Evolutionary conservation across 2,888 invertebrate genomes (phyloP).

Genomic region (Eupithecia pulchellata): DNA sequence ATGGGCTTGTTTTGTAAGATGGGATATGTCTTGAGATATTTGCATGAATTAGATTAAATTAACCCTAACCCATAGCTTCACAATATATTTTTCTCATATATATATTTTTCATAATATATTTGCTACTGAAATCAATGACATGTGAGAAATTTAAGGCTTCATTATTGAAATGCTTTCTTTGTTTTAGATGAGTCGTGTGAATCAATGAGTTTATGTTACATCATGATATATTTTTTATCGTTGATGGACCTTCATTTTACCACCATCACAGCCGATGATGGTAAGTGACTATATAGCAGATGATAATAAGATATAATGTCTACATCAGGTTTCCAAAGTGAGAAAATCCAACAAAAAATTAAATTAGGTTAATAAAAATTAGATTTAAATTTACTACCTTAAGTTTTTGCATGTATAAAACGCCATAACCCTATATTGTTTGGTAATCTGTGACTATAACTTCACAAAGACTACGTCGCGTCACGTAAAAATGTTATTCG

Average conservation of each 20-base stretch:
- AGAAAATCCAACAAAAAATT: not conserved
- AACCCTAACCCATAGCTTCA: not conserved
- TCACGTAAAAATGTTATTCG: not conserved
- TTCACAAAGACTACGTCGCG: not conserved
- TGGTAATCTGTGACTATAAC: not conserved
- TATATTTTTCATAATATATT: no score
- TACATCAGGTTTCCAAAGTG: not conserved
- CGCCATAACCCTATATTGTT: not conserved
- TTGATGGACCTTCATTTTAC: not conserved
- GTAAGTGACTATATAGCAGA: not conserved
- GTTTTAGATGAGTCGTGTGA: not conserved
- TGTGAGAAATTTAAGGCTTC: not conserved
- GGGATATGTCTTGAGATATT: not conserved
- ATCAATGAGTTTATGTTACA: not conserved
- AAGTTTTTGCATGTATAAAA: not conserved
- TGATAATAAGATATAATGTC: not conserved
- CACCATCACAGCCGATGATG: not conserved
- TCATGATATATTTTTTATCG: not conserved
- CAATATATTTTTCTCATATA: not conserved
- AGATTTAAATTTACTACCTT: not conserved
- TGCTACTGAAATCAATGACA: not conserved
- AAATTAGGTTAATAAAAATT: not conserved
- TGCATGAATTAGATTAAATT: not conserved
- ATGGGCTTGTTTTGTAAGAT: constrained; percentile 15
- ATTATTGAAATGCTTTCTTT: not conserved